Evolutionary conservation across 2,888 invertebrate species (phyloP), one percentile per base, ranked within the genome.

Genomic region (Hypselothyrea guttata): DNA sequence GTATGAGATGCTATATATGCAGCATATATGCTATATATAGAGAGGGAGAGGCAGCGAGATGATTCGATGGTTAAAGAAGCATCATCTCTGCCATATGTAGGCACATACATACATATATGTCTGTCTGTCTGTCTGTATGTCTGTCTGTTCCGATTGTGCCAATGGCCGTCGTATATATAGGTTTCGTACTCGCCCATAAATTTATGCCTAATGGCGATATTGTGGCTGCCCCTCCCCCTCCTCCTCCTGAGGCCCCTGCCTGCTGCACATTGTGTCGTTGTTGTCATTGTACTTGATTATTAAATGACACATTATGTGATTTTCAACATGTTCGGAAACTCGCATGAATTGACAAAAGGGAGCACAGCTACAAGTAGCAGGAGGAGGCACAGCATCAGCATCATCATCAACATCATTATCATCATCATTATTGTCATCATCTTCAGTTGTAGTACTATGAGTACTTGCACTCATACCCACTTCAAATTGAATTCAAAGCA

Each of bases 261-360:
- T 69, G 67, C 45, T 60, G 62, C 58, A 82, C 64, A 56, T 58
- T 84, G 83, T 75, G 84, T 62, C 71, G 78, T 56, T 69, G 55
- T 54, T 52, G 62, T 66, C 75, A 85, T 85, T 84, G 87, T 85
- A 75, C 72, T 84, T 83, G 82, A 83, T 84, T 87, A 87, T 87
- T 86, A 87, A 88, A 86, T 85, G 87, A 86, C 86, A 89, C 86
- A 87, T 88, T 88, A 89, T 88, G 86, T 88, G 81, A 86, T 83
- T 86, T 82, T 73, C 73, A 84, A 75, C 77, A 75, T 74, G 68
- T 70, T 76, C 61, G 66, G 51, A 54, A 70, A 62, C 59, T 57
- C 65, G 63, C 53, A 22, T 40, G 33, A 13, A 18, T 48, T 41
- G 45, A 67, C 41, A 45, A 53, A 54, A 49, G 45, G 45, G 22